Conservation (phyloP, 2,797 vertebrate genomes). For the Rousettus madagascariensis region DNA sequence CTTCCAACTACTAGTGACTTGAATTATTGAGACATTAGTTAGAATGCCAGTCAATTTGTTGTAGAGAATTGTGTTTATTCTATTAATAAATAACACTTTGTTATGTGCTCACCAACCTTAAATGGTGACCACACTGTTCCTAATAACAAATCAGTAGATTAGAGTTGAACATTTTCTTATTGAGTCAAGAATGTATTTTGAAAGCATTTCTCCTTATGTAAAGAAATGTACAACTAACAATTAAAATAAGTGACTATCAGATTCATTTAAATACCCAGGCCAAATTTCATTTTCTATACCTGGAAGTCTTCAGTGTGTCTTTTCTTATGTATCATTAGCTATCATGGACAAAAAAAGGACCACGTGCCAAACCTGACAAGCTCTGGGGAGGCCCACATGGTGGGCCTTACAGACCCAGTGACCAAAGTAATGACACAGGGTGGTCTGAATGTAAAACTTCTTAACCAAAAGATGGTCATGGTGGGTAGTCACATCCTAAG, state of each 20-base stretch:
- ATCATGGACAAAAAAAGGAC: neutral
- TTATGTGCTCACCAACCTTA: neutral
- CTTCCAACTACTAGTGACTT: neutral
- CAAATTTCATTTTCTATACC: neutral
- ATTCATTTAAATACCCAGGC: neutral
- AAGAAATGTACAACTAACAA: neutral
- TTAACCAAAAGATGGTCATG: neutral
- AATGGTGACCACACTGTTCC: neutral
- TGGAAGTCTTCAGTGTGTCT: neutral
- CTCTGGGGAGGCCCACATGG: no score
- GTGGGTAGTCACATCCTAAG: neutral
- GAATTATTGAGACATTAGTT: neutral
- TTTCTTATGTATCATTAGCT: neutral
- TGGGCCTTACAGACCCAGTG: neutral
- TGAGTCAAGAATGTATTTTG: conserved; percentile 7
- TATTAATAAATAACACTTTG: neutral
- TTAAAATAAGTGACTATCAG: conserved; percentile 1
- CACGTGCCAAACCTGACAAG: neutral
- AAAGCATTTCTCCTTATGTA: conserved; percentile 6
- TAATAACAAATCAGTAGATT: neutral
- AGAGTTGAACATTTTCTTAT: neutral
- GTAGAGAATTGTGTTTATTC: neutral
- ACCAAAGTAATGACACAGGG: neutral
- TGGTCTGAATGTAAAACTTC: neutral
- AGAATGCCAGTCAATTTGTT: neutral